These are phyloP conservation scores for Pterocles gutturalis DNA, from an alignment of 2,113 vertebrate species.

Conservation along the genomic window DNA sequence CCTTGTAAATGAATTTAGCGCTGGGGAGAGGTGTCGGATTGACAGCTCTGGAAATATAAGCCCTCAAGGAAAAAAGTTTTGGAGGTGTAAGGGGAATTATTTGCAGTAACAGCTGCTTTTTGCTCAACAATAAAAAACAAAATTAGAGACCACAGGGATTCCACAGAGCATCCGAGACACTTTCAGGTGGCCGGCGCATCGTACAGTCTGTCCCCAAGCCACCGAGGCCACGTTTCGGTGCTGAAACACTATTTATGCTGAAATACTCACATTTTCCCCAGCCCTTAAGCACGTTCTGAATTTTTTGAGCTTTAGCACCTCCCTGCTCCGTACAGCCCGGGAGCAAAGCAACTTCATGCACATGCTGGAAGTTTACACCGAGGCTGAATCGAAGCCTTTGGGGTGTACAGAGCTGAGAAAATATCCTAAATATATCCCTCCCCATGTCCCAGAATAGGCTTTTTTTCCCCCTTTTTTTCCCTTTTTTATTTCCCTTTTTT, in stretches of 20 bases:
- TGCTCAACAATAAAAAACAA: neutral
- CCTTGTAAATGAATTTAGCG: neutral
- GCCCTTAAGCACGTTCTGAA: neutral
- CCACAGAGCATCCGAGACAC: neutral
- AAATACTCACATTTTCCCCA: neutral
- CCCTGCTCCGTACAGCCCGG: neutral
- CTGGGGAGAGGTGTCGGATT: slow-evolving; percentile 24
- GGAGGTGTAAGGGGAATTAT: neutral
- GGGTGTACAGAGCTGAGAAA: neutral
- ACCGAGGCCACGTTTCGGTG: neutral
- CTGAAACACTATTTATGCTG: neutral
- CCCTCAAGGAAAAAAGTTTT: slow-evolving; percentile 5
- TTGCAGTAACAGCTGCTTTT: neutral
- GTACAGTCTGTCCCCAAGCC: neutral
- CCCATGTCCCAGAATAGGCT: neutral
- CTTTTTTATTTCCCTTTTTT: too few species aligned
- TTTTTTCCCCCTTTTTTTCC: too few species aligned
- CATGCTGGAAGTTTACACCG: neutral
- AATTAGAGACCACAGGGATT: neutral
- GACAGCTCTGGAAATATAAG: slow-evolving; percentile 10
- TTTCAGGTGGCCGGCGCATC: neutral
- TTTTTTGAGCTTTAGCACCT: neutral
- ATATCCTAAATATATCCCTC: slow-evolving; percentile 28
- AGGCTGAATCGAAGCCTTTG: neutral
- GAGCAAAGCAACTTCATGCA: neutral